Base-by-base conservation (phyloP, 2,888 invertebrate species). In the Synanthedon vespiformis region DNA sequence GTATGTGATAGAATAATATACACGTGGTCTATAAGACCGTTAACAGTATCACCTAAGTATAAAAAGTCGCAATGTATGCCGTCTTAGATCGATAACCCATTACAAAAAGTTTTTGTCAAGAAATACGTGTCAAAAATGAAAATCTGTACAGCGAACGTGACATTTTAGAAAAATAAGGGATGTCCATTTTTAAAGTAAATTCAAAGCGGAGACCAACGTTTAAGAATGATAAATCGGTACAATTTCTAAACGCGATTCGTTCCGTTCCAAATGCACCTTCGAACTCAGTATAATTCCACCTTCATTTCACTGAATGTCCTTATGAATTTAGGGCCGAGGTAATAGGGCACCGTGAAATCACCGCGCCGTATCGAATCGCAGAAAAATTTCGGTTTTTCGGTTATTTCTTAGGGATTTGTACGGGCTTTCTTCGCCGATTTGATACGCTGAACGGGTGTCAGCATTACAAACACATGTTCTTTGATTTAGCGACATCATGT, bases 341-440 rank as follows among this genome's bases (percentile, higher is more conserved):
- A 75, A 81, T 83, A 78, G 77, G 77, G 74, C 60, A 73, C 79
- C 85, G 80, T 85, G 84, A 85, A 87, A 87, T 87, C 83, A 72
- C 61, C 61, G 61, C 59, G 61, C 71, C 76, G 86, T 74, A 72
- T 69, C 88, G 83, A 88, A 88, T 88, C 72, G 85, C 86, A 80
- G 86, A 85, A 88, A 87, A 85, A 86, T 88, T 83, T 82, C 81
- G 88, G 88, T 88, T 88, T 87, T 83, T 87, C 88, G 88, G 86
- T 88, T 84, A 83, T 87, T 88, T 88, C 88, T 88, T 85, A 80
- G 68, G 77, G 81, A 88, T 88, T 88, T 87, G 80, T 80, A 88
- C 85, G 86, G 87, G 74, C 83, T 88, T 88, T 88, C 88, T 88
- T 83, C 87, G 74, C 58, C 63, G 70, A 88, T 88, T 88, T 71